Evolutionary conservation across 2,797 vertebrate genomes (phyloP), one percentile per base, ranked within the genome.

Genomic region (Chiroxiphia lanceolata): DNA sequence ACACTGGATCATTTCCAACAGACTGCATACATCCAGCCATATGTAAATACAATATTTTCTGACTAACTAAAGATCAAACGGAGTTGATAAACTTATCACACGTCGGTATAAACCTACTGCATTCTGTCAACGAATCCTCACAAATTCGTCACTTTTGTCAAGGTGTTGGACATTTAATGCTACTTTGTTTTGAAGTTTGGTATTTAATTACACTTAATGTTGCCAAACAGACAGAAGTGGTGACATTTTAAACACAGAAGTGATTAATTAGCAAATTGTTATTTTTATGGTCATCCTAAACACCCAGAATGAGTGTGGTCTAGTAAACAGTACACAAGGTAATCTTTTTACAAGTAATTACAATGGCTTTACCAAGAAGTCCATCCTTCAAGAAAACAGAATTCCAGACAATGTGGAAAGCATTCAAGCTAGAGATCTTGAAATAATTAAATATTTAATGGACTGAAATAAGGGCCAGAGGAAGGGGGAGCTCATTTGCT

Each of bases 11-110:
- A 50, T 78, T 89, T 80, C 80, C 53, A 90, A 21, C 22, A 13
- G 5, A 56, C 33, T 88, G 82, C 29, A 88, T 60, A 79, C 69
- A 91, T 57, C 42, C 50, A 88, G 38, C 15, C 31, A 65, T 61
- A 91, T 72, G 72, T 88, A 78, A 86, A 78, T 90, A 71, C 19
- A 48, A n/a, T 86, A 57, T 91, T 92, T 40, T 90, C 44, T 74
- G 74, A 40, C 22, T 83, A 83, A 80, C 21, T 70, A 26, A 80
- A 81, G 48, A 89, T 82, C 50, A 60, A 36, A 80, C 15, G 27
- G n/a, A 80, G 29, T 10, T 57, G 57, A 71, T 95, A 86, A 86
- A 38, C 10, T 80, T 85, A 23, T 5, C 22, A 33, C 9, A 26
- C 15, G 1, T 81, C 42, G 29, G 1, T 69, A 25, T 48, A 38